Percentiles rank a stretch among this genome's conserved stretches.
Conservation (phyloP, 2,113 vertebrate genomes). For the Arothron firmamentum region DNA sequence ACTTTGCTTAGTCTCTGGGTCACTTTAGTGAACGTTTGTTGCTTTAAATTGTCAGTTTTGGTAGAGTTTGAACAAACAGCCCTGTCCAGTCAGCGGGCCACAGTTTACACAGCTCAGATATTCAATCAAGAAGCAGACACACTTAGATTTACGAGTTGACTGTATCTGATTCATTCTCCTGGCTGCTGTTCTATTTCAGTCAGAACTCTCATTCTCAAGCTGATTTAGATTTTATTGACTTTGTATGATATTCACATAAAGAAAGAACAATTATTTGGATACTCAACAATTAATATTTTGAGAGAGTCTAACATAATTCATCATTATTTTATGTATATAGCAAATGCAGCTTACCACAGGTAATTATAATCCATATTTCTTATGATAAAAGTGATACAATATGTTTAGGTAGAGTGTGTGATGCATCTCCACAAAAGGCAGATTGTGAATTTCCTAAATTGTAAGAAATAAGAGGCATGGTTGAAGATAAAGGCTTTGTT, state of each 20-base stretch:
- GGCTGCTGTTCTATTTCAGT: too few relatives aligned
- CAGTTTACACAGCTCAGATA: slow-evolving; percentile 18
- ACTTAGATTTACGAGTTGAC: neutral
- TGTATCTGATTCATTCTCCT: neutral
- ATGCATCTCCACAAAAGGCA: slow-evolving; percentile 60
- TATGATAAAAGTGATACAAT: too few relatives aligned
- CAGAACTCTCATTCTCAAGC: too few relatives aligned
- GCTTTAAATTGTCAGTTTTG: slow-evolving; percentile 10
- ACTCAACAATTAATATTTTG: too few relatives aligned
- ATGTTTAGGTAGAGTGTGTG: slow-evolving; percentile 27
- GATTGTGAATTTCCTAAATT: slow-evolving; percentile 58
- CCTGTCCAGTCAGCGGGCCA: slow-evolving; percentile 9
- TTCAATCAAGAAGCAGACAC: slow-evolving; percentile 15
- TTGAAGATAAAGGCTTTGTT: slow-evolving; percentile 67
- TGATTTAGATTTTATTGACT: too few relatives aligned
- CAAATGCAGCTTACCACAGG: too few relatives aligned
- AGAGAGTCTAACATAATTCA: too few relatives aligned
- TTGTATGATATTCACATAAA: too few relatives aligned
- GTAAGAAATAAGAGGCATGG: slow-evolving; percentile 17
- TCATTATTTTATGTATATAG: too few relatives aligned
- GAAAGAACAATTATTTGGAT: too few relatives aligned
- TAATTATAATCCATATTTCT: too few relatives aligned
- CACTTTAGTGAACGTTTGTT: slow-evolving; percentile 11
- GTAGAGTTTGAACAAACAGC: slow-evolving; percentile 26
- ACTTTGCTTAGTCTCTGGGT: slow-evolving; percentile 1